Evolutionary conservation across 2,797 vertebrate species (phyloP).

Genomic region (Schizothorax lantsangensis): DNA sequence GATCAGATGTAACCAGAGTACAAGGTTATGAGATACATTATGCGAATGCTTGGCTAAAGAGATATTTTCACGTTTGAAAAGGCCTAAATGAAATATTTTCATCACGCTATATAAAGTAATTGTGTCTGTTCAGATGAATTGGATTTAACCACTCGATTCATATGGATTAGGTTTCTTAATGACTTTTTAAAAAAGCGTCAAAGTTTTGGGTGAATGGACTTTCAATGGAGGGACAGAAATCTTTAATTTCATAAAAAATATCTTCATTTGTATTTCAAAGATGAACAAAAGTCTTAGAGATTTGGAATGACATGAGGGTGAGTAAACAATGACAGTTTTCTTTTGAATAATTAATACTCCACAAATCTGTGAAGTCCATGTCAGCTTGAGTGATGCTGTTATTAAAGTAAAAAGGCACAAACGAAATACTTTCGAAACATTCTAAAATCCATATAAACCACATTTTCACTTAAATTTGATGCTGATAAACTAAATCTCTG

Average conservation of each 20-base stretch:
- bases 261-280: not conserved
- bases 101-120: not conserved
- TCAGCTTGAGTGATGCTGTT: not conserved
- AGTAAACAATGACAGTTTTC: not conserved
- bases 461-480: not conserved
- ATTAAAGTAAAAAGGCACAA: not conserved
- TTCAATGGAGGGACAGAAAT: not conserved
- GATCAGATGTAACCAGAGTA: too few relatives aligned
- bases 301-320: not conserved
- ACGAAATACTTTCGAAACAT: not conserved
- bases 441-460: not conserved
- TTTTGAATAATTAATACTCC: not conserved
- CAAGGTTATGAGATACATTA: too few relatives aligned
- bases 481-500: not conserved
- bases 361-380: not conserved
- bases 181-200: not conserved
- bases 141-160: not conserved
- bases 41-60: too few relatives aligned
- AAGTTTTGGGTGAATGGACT: not conserved
- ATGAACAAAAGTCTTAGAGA: not conserved
- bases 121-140: not conserved
- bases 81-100: not conserved
- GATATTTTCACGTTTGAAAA: not conserved
- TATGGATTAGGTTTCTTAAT: not conserved
- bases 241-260: not conserved